phyloP scores from a whole-genome alignment of 2,797 vertebrate genomes.

The Euphonia xanthogaster region DNA sequence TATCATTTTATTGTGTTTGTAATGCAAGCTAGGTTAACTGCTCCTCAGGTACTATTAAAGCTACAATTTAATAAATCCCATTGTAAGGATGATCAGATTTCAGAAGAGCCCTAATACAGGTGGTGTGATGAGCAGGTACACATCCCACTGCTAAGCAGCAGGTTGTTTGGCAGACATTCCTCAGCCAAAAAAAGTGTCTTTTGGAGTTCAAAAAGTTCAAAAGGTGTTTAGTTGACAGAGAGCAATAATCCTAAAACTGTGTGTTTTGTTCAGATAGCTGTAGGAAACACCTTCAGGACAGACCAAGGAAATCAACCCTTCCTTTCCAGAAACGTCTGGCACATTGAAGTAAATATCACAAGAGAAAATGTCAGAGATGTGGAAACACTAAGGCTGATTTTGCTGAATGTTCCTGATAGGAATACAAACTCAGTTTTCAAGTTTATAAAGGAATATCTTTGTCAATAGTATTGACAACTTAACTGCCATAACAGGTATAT shows the following conservation, averaged over 20 bases:
- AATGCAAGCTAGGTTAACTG: background rate
- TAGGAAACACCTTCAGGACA: background rate
- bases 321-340: background rate
- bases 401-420: background rate
- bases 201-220: background rate
- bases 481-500: background rate
- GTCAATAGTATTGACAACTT: background rate
- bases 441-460: background rate
- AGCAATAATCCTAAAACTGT: background rate
- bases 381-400: background rate
- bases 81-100: background rate
- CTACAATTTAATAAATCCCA: background rate
- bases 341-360: background rate
- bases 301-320: background rate
- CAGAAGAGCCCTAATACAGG: background rate
- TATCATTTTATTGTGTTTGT: background rate
- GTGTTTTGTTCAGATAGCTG: background rate
- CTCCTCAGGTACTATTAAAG: background rate
- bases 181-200: background rate
- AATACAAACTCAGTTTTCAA: background rate
- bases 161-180: background rate
- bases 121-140: background rate
- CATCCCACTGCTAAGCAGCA: background rate
- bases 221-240: background rate
- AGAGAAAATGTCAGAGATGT: background rate